Conservation (phyloP, 2,888 invertebrate species). For the Drepana falcataria region DNA sequence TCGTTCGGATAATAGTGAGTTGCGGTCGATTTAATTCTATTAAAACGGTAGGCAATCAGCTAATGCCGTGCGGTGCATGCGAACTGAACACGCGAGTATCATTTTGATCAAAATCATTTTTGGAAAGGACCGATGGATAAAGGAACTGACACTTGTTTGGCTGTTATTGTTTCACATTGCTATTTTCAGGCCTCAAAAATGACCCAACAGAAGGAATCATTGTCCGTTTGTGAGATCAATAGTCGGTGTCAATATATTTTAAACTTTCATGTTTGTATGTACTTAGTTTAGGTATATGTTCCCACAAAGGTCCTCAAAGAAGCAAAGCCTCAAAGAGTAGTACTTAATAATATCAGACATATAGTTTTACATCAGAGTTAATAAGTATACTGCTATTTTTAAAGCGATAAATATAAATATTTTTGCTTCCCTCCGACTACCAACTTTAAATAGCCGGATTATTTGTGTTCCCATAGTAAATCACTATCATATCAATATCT, state of each 20-base stretch:
- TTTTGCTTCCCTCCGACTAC: background rate
- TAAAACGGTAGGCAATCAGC: conserved; percentile 77
- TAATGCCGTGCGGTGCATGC: conserved; percentile 69
- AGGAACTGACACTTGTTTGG: background rate
- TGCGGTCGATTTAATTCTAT: conserved; percentile 75
- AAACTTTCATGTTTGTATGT: too few relatives aligned
- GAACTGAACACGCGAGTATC: conserved; percentile 63
- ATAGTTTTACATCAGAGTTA: too few relatives aligned
- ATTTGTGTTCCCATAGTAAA: conserved; percentile 68
- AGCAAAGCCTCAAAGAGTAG: too few relatives aligned
- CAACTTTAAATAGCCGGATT: conserved; percentile 35
- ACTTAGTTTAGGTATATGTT: too few relatives aligned
- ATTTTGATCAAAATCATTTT: conserved; percentile 20
- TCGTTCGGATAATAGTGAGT: conserved; percentile 62
- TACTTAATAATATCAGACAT: too few relatives aligned
- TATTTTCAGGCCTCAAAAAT: too few relatives aligned
- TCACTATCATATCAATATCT: conserved; percentile 73
- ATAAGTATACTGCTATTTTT: too few relatives aligned
- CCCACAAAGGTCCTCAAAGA: too few relatives aligned
- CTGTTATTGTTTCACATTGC: background rate
- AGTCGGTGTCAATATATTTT: too few relatives aligned
- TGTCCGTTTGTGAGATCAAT: too few relatives aligned
- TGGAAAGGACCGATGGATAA: conserved; percentile 10
- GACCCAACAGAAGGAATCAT: too few relatives aligned
- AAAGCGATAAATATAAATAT: background rate